Base-by-base conservation (phyloP, 2,888 invertebrate genomes). In the Exephanes ischioxanthus region DNA sequence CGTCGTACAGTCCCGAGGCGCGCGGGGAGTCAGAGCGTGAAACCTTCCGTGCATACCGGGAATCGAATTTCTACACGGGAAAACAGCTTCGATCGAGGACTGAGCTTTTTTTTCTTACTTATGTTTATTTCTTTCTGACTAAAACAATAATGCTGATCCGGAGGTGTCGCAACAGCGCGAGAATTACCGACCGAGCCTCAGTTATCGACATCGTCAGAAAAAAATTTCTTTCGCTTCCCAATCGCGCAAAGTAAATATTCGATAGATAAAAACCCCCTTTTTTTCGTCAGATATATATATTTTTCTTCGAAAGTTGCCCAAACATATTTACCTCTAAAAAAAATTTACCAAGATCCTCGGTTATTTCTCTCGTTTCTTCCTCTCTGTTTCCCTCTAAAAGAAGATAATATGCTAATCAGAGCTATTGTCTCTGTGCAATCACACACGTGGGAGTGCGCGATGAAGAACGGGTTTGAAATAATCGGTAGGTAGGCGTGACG, bases 351-450 rank as follows among this genome's bases (percentile, higher is more conserved):
- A 77, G 66, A 71, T 45, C 33, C 63, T 30, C 55, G 68, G 11
- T 41, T 41, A 3, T 41, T 41, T 41, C 41, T 41, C 9, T 41
- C 26, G 45, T 66, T 68, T 76, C 45, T 81, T 66, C 19, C n/a
- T 76, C 55, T 63, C 55, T 11, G 66, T 82, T 77, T 19, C 30
- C 66, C 53, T 53, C 45, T n/a, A 45, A 53, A 53, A 26, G 48
- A 58, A 73, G 77, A 78, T 77, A 80, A 77, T 78, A 83, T 83
- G 83, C 63, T 83, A 83, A 86, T 83, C 77, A 11, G 16, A 63
- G 48, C 77, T 68, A 86, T 86, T 86, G 85, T 86, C 71, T 81
- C 68, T 76, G 63, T 7, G 19, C 63, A 80, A 76, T 67, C 26
- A 67, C 55, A 51, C 76, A 55, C 80, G 77, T 76, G 71, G 55